phyloP scores from a whole-genome alignment of 1,140 invertebrate species.

The Leucophenga varia region DNA sequence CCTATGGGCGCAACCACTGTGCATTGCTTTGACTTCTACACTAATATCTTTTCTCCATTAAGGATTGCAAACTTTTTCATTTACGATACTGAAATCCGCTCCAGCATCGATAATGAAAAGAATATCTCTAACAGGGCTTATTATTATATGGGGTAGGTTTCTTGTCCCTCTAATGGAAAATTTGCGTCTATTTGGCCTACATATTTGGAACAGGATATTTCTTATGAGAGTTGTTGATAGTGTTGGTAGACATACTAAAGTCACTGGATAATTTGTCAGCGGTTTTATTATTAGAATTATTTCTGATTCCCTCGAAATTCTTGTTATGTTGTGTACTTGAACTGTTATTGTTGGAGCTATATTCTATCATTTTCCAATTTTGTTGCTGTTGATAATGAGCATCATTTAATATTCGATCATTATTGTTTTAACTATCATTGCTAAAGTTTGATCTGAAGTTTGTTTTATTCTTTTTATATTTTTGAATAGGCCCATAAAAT shows the following conservation, averaged over 20 bases:
- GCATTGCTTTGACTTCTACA: neutral
- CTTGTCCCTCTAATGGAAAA: constrained; percentile 4
- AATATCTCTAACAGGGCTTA: constrained; percentile 1
- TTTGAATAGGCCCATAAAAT: constrained; percentile 5
- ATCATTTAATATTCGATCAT: neutral
- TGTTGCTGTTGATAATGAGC: neutral
- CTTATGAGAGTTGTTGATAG: neutral
- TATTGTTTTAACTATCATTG: constrained; percentile 5
- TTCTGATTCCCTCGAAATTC: neutral
- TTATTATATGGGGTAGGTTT: constrained; percentile 8
- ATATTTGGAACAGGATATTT: constrained; percentile 1
- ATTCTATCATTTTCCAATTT: too few species aligned
- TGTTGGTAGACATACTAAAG: too few species aligned
- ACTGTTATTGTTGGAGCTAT: too few species aligned
- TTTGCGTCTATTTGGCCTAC: neutral
- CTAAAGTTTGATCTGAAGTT: constrained; percentile 3
- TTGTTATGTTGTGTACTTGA: neutral
- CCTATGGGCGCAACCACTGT: too few species aligned
- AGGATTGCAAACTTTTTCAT: constrained; percentile 2
- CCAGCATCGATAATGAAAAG: constrained; percentile 3
- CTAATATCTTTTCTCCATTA: constrained; percentile 4
- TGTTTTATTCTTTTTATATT: constrained; percentile 6
- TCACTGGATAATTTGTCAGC: too few species aligned
- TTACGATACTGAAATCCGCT: constrained; percentile 6
- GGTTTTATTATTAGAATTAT: neutral